Base-by-base conservation (phyloP, 2,113 vertebrate species). In the Macrotis lagotis region DNA sequence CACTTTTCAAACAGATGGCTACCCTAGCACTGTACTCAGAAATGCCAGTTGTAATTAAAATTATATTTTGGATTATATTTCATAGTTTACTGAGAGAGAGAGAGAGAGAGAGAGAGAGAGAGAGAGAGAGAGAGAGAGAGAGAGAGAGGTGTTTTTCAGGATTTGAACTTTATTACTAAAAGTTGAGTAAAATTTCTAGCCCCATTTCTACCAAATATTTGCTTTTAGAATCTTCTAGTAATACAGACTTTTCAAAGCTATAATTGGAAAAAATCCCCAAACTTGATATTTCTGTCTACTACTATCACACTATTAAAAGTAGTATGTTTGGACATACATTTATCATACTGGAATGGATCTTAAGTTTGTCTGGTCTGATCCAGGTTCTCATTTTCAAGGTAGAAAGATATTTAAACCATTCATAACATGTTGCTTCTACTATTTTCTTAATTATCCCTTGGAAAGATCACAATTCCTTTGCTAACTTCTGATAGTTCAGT, bases 11-110 rank as follows among this genome's bases (percentile, higher is more conserved):
- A 52, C 94, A 98, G 91, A 91, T 97, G 96, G 24, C 90, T 97
- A 24, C 94, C 3, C 10, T 31, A 8, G 92, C 44, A 95, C 44
- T 55, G 74, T 93, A 50, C 49, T 47, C 83, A 66, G 91, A 97
- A 97, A 94, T 95, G n/a, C 9, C 95, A 92, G 90, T 95, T 94
- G 49, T 4, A 97, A 97, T 96, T 97, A 94, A 59, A 96, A 96
- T 25, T 94, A 96, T 96, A 92, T 96, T 98, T 97, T 97, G 25
- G 88, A 98, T 96, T 94, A 51, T 1, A 14, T 94, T 83, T 96
- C 48, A 51, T 31, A 97, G 89, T 94, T 98, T 95, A 93, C 88
- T 96, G 44, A 59, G 51, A 6, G 31, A 11, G 59, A 96, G 47
- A 37, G 92, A 59, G 51, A 6, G 31, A 11, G 44, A 59, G 51